A percentile compares a stretch with the other conserved stretches of the same genome.
Conservation (phyloP, 2,888 invertebrate genomes). For the Rotaria sp. region DNA sequence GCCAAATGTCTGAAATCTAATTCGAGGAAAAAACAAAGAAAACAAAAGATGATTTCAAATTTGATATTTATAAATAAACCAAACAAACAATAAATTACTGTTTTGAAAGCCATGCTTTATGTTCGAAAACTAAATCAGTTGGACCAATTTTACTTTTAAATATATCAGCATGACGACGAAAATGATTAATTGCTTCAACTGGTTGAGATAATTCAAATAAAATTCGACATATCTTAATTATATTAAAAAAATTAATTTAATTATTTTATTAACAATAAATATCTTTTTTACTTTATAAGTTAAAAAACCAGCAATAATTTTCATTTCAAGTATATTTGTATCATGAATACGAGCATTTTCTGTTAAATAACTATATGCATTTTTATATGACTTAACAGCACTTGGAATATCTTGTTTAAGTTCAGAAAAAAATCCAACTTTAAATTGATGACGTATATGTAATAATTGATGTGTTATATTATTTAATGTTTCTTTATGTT, state of each 20-base stretch:
- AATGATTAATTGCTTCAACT: slow-evolving; percentile 86
- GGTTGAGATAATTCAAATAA: slow-evolving; percentile 81
- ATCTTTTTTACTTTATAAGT: slow-evolving; percentile 70
- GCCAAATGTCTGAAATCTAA: background rate
- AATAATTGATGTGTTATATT: slow-evolving; percentile 78
- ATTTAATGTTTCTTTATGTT: slow-evolving; percentile 80
- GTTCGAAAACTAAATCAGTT: slow-evolving; percentile 80
- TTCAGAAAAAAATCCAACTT: slow-evolving; percentile 88
- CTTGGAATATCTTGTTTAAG: slow-evolving; percentile 76
- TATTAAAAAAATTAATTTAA: slow-evolving; percentile 32
- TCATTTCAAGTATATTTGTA: slow-evolving; percentile 81
- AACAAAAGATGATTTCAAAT: background rate
- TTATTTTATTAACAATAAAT: background rate
- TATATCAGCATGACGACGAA: slow-evolving; percentile 79
- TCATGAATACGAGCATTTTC: slow-evolving; percentile 76
- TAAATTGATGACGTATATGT: slow-evolving; percentile 89
- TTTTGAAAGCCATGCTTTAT: slow-evolving; percentile 86
- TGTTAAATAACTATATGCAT: slow-evolving; percentile 79
- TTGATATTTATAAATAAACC: background rate
- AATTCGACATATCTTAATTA: slow-evolving; percentile 68
- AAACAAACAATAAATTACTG: slow-evolving; percentile 62
- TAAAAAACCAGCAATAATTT: slow-evolving; percentile 85
- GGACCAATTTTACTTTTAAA: slow-evolving; percentile 70
- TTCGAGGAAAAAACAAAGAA: background rate
- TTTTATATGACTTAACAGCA: slow-evolving; percentile 60